These are phyloP conservation scores for Geotrupes spiniger DNA, from an alignment of 2,888 invertebrate species.

Conservation along the genomic window DNA sequence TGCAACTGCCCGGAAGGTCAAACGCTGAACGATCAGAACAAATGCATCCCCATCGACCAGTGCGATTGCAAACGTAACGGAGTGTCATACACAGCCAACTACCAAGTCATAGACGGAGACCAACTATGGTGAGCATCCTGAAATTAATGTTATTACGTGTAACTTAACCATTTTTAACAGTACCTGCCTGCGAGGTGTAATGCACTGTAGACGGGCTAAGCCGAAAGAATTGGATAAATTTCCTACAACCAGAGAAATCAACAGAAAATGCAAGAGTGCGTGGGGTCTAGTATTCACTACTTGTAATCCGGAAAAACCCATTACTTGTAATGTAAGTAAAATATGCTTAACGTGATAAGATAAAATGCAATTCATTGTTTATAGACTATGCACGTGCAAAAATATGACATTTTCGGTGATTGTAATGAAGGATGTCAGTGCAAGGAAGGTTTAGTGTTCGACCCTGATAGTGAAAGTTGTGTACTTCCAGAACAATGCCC, in stretches of 20 bases:
- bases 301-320: conserved; percentile 71
- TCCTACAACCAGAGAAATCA: conserved; percentile 64
- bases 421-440: conserved; percentile 81
- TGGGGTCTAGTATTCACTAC: conserved; percentile 74
- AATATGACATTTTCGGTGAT: conserved; percentile 56
- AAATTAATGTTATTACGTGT: too few relatives aligned
- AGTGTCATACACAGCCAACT: conserved; percentile 69
- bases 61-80: conserved; percentile 78
- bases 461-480: conserved; percentile 63
- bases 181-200: conserved; percentile 66
- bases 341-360: neutral
- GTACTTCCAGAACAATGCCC: conserved; percentile 72
- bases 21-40: conserved; percentile 66
- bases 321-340: conserved; percentile 75
- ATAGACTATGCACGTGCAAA: conserved; percentile 73
- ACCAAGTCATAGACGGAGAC: conserved; percentile 73
- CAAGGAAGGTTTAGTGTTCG: conserved; percentile 70
- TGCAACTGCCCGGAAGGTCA: conserved; percentile 84
- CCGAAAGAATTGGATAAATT: conserved; percentile 60
- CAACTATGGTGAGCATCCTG: conserved; percentile 64
- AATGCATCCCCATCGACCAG: conserved; percentile 71
- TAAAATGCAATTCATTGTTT: conserved; percentile 13
- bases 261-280: conserved; percentile 61
- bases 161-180: too few relatives aligned
- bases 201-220: conserved; percentile 70